phyloP scores from a whole-genome alignment of 1,140 invertebrate genomes.

The Thereuonema tuberculata region DNA sequence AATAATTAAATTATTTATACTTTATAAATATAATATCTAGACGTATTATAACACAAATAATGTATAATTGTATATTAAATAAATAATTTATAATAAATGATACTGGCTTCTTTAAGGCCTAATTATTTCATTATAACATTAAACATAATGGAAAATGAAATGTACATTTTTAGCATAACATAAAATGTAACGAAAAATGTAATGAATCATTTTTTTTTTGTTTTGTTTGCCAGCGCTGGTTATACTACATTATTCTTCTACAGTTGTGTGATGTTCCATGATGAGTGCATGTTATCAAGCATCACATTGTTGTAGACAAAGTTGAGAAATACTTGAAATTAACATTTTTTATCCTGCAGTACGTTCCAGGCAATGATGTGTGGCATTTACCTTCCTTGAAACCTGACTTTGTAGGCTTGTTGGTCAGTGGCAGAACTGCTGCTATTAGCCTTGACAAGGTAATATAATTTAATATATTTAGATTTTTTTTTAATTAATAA shows the following conservation, averaged over 20 bases:
- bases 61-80: too few species aligned
- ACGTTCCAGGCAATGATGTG: constrained; percentile 9
- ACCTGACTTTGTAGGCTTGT: constrained; percentile 27
- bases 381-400: constrained; percentile 23
- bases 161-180: background rate
- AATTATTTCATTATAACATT: too few species aligned
- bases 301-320: background rate
- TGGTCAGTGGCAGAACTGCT: constrained; percentile 30
- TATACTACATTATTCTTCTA: too few species aligned
- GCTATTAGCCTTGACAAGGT: constrained; percentile 29
- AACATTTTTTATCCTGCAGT: constrained; percentile 11
- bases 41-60: too few species aligned
- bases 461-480: too few species aligned
- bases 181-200: background rate
- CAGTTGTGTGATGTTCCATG: background rate
- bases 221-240: background rate
- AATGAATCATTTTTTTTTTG: background rate
- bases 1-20: too few species aligned
- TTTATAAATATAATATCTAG: too few species aligned
- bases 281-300: background rate
- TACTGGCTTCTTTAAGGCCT: too few species aligned
- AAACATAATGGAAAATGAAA: too few species aligned
- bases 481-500: too few species aligned
- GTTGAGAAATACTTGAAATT: background rate
- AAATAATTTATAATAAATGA: too few species aligned